phyloP scores from a whole-genome alignment of 1,140 invertebrate species.

The Tetraneura akinire region DNA sequence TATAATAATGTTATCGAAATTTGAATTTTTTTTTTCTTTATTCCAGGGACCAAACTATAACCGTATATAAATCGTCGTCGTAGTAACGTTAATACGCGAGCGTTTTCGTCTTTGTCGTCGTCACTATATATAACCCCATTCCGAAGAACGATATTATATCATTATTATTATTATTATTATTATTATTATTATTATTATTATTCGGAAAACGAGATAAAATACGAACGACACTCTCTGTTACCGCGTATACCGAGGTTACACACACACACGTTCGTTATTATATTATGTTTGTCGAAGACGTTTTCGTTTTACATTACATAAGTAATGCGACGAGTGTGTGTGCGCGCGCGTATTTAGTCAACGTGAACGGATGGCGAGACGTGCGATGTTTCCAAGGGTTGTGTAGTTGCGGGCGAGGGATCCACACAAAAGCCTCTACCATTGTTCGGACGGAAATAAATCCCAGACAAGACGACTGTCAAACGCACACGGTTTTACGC shows the following conservation, averaged over 20 bases:
- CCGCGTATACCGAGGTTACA: not conserved
- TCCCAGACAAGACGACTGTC: slow-evolving; percentile 43
- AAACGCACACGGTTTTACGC: slow-evolving; percentile 7
- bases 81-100: no score
- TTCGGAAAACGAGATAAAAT: no score
- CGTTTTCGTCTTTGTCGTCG: no score
- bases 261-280: not conserved
- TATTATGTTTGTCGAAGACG: slow-evolving; percentile 33
- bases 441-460: slow-evolving; percentile 48
- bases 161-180: no score
- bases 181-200: no score
- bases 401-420: not conserved
- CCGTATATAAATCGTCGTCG: no score
- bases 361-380: not conserved
- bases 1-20: no score
- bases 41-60: no score
- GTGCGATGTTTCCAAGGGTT: slow-evolving; percentile 11
- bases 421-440: slow-evolving; percentile 1
- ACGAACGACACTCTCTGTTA: no score
- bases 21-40: no score
- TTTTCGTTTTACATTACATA: slow-evolving; percentile 21
- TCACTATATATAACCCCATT: no score
- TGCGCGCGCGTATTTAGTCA: not conserved
- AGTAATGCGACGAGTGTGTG: not conserved
- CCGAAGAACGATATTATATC: no score